phyloP scores from a whole-genome alignment of 2,113 vertebrate species.

The Ellobius talpinus region DNA sequence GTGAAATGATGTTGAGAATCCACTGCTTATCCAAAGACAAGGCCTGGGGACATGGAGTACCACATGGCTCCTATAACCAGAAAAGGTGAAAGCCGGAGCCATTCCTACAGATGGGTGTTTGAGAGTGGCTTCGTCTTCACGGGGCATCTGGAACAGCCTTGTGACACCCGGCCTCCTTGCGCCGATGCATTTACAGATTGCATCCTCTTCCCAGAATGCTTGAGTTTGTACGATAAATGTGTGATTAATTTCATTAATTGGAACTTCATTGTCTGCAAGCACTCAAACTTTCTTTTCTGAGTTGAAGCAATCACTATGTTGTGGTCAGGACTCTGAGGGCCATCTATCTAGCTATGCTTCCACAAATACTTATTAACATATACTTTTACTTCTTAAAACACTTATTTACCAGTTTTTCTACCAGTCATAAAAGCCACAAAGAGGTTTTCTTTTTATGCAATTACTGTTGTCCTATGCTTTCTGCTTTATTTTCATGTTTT shows the following conservation, averaged over 20 bases:
- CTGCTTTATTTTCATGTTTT: conserved; percentile 25
- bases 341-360: background rate
- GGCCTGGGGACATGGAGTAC: background rate
- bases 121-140: background rate
- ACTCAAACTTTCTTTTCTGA: background rate
- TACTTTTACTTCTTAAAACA: background rate
- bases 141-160: background rate
- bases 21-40: background rate
- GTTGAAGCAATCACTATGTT: background rate
- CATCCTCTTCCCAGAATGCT: background rate
- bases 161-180: no score
- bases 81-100: background rate
- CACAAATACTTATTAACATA: background rate
- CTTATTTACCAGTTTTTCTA: conserved; percentile 8
- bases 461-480: background rate
- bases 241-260: background rate
- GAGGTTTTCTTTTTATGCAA: background rate
- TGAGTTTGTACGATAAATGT: background rate
- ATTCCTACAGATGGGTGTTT: background rate
- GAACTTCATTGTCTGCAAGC: background rate
- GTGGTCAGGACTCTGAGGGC: background rate
- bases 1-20: background rate
- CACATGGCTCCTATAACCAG: background rate
- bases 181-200: background rate
- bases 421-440: background rate